Evolutionary conservation across 1,140 invertebrate species (phyloP).

Genomic region (Cyphomyrmex costatus): DNA sequence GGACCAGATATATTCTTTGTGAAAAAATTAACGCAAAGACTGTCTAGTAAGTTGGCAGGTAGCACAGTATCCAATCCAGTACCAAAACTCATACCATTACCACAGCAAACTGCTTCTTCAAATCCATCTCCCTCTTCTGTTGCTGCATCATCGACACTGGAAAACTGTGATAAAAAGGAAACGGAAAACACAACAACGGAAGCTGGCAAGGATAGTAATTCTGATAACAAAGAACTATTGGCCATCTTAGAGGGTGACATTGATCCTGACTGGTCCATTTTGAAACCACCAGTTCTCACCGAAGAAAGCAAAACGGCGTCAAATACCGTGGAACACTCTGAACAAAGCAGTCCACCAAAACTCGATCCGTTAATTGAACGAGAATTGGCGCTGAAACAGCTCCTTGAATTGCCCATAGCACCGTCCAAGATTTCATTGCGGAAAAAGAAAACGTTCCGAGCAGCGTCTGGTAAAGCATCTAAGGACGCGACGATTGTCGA

Average conservation of each 20-base stretch:
- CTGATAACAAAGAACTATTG: slow-evolving; percentile 85
- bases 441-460: slow-evolving; percentile 69
- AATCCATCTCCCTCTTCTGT: background rate
- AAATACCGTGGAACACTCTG: slow-evolving; percentile 31
- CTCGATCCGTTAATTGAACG: slow-evolving; percentile 85
- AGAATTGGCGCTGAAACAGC: slow-evolving; percentile 87
- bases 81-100: slow-evolving; percentile 75
- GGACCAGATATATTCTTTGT: slow-evolving; percentile 86
- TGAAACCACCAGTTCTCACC: slow-evolving; percentile 80
- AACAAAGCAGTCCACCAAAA: slow-evolving; percentile 75
- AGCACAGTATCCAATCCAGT: slow-evolving; percentile 69
- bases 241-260: slow-evolving; percentile 86
- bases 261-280: slow-evolving; percentile 86
- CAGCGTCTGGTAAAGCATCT: slow-evolving; percentile 33
- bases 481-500: background rate
- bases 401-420: slow-evolving; percentile 84
- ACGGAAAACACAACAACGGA: slow-evolving; percentile 26
- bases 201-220: slow-evolving; percentile 57
- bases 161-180: slow-evolving; percentile 49
- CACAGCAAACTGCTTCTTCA: slow-evolving; percentile 36
- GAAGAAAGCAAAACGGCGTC: slow-evolving; percentile 68
- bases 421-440: slow-evolving; percentile 70
- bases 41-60: slow-evolving; percentile 84
- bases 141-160: background rate
- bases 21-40: slow-evolving; percentile 85